phyloP scores from a whole-genome alignment of 2,888 invertebrate species.

The Polyommatus iphigenia region DNA sequence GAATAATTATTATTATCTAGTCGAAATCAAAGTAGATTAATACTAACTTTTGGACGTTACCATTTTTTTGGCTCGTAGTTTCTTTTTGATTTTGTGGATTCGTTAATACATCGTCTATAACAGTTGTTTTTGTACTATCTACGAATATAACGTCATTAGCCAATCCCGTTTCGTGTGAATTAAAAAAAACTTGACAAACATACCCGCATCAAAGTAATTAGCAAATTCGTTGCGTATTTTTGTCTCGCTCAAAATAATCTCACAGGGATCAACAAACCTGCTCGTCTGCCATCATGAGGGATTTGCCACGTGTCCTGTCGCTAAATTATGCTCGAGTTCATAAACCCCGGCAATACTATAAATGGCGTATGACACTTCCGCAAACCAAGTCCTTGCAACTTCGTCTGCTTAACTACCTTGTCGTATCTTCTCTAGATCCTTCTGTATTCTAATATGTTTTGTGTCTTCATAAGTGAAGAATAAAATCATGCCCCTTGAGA shows the following conservation, averaged over 20 bases:
- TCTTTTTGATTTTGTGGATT: not conserved
- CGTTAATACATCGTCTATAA: not conserved
- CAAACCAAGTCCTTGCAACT: constrained; percentile 38
- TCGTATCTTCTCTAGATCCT: not conserved
- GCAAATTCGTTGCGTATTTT: constrained; percentile 20
- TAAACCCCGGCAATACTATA: constrained; percentile 49
- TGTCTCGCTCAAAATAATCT: constrained; percentile 26
- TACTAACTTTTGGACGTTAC: not conserved
- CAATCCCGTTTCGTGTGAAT: not conserved
- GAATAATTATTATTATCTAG: not conserved
- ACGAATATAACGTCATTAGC: not conserved
- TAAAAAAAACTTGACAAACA: not conserved
- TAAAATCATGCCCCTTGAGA: too few species aligned
- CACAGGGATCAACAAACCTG: constrained; percentile 26
- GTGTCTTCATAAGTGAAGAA: too few species aligned
- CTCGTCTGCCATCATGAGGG: constrained; percentile 10
- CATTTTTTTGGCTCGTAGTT: not conserved
- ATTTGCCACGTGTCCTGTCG: constrained; percentile 34
- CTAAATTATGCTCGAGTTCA: constrained; percentile 40
- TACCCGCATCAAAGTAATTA: constrained; percentile 20
- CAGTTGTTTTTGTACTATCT: not conserved
- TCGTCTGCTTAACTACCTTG: not conserved
- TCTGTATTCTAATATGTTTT: too few species aligned
- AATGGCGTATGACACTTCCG: constrained; percentile 44
- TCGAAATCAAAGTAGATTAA: not conserved